Conservation (phyloP, 2,113 vertebrate genomes). For the Mus musculus region GRCm39 chr14:7618501-7619000, state of each 20-base stretch:
- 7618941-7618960: conserved; percentile 92
- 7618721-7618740: background rate
- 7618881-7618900: conserved; percentile 92
- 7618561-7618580: background rate
- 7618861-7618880: conserved; percentile 93
- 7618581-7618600: background rate
- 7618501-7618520: background rate
- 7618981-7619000: conserved; percentile 91
- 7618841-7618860: conserved; percentile 94
- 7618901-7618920: conserved; percentile 92
- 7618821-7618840: conserved; percentile 90
- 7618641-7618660: background rate
- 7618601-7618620: background rate
- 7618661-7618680: background rate
- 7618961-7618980: conserved; percentile 89
- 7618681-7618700: background rate
- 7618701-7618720: background rate
- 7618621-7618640: background rate
- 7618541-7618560: background rate
- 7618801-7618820: conserved; percentile 94
- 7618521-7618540: background rate
- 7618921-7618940: conserved; percentile 90
- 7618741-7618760: background rate
- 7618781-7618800: conserved; percentile 91
- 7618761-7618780: conserved; percentile 82